Evolutionary conservation across 2,888 invertebrate genomes (phyloP).

Genomic region (Tetragnatha montana): DNA sequence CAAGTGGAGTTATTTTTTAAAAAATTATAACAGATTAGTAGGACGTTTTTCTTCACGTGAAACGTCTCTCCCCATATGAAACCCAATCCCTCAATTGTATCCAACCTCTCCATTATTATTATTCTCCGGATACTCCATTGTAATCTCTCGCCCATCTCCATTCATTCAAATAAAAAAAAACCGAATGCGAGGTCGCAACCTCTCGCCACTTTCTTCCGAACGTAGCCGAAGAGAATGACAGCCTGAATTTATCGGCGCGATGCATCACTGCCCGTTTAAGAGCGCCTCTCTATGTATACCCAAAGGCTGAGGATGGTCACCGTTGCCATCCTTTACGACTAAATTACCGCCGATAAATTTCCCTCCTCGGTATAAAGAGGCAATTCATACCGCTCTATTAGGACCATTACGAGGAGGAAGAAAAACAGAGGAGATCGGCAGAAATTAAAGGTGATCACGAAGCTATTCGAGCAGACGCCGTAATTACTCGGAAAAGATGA

Average conservation of each 20-base stretch:
- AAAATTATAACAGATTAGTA: no score
- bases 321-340: constrained; percentile 39
- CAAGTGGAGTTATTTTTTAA: no score
- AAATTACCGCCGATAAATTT: constrained; percentile 62
- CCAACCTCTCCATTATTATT: no score
- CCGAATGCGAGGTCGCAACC: background rate
- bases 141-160: no score
- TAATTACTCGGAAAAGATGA: constrained; percentile 45
- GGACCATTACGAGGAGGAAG: constrained; percentile 10
- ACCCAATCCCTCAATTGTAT: no score
- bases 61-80: no score
- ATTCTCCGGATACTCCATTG: no score
- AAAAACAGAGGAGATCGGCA: constrained; percentile 11
- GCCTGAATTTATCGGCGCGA: constrained; percentile 5
- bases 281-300: background rate
- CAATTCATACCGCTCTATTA: constrained; percentile 25
- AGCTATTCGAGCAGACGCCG: constrained; percentile 54
- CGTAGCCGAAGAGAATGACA: background rate
- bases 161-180: no score
- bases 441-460: constrained; percentile 51
- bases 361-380: constrained; percentile 35
- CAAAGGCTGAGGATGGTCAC: background rate
- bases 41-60: no score
- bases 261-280: constrained; percentile 33
- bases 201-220: background rate